A percentile compares a stretch with the other conserved stretches of the same genome.
phyloP scores from a whole-genome alignment of 2,113 vertebrate genomes.

The Rhinichthys klamathensis region DNA sequence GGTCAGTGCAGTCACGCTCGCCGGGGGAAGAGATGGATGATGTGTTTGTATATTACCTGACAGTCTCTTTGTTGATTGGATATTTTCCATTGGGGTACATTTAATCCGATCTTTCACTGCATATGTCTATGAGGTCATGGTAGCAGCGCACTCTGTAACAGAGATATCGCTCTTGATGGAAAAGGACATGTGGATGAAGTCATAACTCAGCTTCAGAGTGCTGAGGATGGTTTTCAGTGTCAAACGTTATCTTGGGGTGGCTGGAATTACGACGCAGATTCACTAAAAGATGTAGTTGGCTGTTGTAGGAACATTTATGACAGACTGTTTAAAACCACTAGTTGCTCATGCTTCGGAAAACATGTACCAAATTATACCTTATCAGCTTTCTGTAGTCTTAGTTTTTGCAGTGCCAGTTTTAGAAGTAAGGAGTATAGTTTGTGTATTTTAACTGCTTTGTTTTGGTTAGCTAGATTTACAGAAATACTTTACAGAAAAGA shows the following conservation, averaged over 20 bases:
- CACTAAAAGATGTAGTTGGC: neutral
- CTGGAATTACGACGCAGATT: neutral
- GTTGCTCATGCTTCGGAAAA: neutral
- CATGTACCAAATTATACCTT: neutral
- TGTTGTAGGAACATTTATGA: neutral
- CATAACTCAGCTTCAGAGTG: slow-evolving; percentile 1
- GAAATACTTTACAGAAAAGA: neutral
- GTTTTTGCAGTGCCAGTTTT: neutral
- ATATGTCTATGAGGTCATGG: slow-evolving; percentile 23
- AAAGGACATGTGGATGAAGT: slow-evolving; percentile 17
- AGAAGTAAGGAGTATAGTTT: neutral
- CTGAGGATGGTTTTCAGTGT: neutral
- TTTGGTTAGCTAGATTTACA: neutral
- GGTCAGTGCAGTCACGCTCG: slow-evolving; percentile 38
- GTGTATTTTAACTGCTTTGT: neutral
- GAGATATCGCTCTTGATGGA: slow-evolving; percentile 18
- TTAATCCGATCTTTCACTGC: slow-evolving; percentile 25
- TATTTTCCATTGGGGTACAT: slow-evolving; percentile 38
- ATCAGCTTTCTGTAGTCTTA: neutral
- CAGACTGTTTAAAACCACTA: neutral
- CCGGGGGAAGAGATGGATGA: slow-evolving; percentile 25
- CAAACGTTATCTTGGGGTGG: neutral
- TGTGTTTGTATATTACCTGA: slow-evolving; percentile 48
- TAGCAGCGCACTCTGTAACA: slow-evolving; percentile 18
- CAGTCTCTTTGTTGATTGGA: slow-evolving; percentile 45